Base-by-base conservation (phyloP, 1,140 invertebrate genomes). In the Trichogramma pretiosum region DNA sequence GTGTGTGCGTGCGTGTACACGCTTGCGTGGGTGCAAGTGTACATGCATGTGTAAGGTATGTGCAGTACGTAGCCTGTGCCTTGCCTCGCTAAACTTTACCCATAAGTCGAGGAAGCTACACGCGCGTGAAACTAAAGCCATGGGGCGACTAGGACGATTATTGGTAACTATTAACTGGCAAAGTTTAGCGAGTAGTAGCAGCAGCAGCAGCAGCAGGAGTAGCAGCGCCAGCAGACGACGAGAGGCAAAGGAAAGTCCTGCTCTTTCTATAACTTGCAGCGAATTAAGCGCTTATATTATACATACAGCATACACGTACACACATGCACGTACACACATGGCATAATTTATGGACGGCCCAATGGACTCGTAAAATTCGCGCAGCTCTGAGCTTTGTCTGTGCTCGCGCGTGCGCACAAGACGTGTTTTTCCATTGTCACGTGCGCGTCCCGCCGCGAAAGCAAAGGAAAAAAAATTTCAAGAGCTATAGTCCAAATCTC, bases 131-230 rank as follows among this genome's bases (percentile, higher is more conserved):
- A 56, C 52, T 55, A 56, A 57, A 55, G 54, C 53, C 52, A 50
- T 50, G 46, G 46, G 44, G 24, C 17, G 14, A 45, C 24, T 8
- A 22, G 52, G 21, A 43, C 45, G 49, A 40, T 50, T 50, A 54
- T 54, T 50, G 53, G 39, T 50, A 54, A 54, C 47, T 54, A 43
- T 46, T 47, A 54, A 54, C 48, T 50, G 52, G 52, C 36, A 54
- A 54, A 54, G 48, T 50, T 53, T 46, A 16, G 24, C 24, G 24
- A 28, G 24, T 5, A 28, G 11, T 5, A 28, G 24, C 24, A 28
- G 24, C 24, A 28, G 11, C 5, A 28, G 24, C 24, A 28, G 24
- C 24, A 28, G 24, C 11, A 28, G 11, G 5, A 28, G 24, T 11
- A 28, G 24, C 24, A 11, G 24, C 5, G 24, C 24, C 5, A 28